Evolutionary conservation across 30 jellyfish, hydroid and myxozoan species (phyloP), one percentile per base, ranked within the genome.

Genomic region (Nemopilema nomurai): DNA sequence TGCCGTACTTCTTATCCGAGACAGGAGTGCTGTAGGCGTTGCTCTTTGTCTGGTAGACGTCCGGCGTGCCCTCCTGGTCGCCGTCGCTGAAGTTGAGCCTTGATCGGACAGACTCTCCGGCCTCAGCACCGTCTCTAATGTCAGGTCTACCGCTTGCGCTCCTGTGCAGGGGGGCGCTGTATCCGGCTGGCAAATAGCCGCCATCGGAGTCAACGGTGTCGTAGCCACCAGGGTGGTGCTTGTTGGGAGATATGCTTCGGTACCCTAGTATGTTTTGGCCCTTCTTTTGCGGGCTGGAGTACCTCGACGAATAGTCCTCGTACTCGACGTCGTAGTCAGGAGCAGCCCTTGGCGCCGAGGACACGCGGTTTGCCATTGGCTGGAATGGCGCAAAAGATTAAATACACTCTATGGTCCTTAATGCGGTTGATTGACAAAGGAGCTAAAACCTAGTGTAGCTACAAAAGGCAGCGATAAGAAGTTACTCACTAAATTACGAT

Each of bases 201-300:
- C 73, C 83, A 27, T 77, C 77, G 18, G 90, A 62, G 79, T 71
- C 93, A 6, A 69, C 71, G 31, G 79, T 53, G 65, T 78, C 90
- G 86, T 70, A 69, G 18, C 49, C 86, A 24, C 78, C 83, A 69
- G 79, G 53, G 28, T 69, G 88, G 32, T 30, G 79, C 74, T 92
- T 92, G 4, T 83, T 66, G 0, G 98, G 96, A 1, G 98, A 92
- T 13, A 79, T 78, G 77, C 94, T 83, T 28, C 98, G 81, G 87
- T 87, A 92, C 22, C 91, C 97, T 20, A 80, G 85, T 49, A 90
- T 27, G 57, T 86, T 75, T 70, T 83, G 88, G 50, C 96, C 87
- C 41, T 75, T 62, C 62, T 64, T 49, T 62, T 25, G 69, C n/a
- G 92, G 92, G 82, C 88, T 76, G 76, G 89, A 82, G 74, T 74